phyloP scores from a whole-genome alignment of 37 sponge, comb jelly and placozoan genomes.

The Eunapius fragilis region DNA sequence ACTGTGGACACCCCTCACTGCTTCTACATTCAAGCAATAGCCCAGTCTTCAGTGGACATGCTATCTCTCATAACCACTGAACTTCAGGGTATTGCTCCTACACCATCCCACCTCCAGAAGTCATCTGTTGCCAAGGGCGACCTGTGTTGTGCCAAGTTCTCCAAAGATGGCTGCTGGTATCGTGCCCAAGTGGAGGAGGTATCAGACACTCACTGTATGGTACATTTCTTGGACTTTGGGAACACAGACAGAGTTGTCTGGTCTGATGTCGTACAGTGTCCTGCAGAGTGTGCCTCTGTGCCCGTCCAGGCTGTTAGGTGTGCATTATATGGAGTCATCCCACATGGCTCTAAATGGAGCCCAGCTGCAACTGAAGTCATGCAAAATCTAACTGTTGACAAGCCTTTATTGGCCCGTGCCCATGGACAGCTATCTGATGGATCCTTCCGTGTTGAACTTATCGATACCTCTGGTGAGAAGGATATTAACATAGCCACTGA shows the following conservation, averaged over 20 bases:
- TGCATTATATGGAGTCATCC: slow-evolving; percentile 17
- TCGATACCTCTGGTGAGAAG: not conserved
- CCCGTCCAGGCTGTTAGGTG: slow-evolving; percentile 39
- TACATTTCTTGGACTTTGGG: slow-evolving; percentile 50
- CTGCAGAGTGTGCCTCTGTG: not conserved
- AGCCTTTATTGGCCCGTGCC: not conserved
- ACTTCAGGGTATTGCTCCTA: not conserved
- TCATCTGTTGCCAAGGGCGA: slow-evolving; percentile 15
- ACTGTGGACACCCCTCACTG: not conserved
- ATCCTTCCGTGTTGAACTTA: slow-evolving; percentile 9
- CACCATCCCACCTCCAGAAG: not conserved
- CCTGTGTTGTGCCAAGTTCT: slow-evolving; percentile 27
- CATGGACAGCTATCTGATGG: not conserved
- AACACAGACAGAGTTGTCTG: slow-evolving; percentile 2
- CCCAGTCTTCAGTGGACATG: not conserved
- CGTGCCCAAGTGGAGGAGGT: slow-evolving; percentile 32
- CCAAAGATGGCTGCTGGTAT: slow-evolving; percentile 37
- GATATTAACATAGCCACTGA: slow-evolving; percentile 24
- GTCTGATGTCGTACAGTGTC: not conserved
- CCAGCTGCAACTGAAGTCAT: not conserved
- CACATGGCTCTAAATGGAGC: not conserved
- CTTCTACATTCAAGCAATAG: not conserved
- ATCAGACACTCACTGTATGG: slow-evolving; percentile 17
- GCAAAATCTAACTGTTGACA: not conserved
- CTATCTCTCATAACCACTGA: not conserved